phyloP scores from a whole-genome alignment of 2,797 vertebrate species.

The Pseudochirops corinnae region DNA sequence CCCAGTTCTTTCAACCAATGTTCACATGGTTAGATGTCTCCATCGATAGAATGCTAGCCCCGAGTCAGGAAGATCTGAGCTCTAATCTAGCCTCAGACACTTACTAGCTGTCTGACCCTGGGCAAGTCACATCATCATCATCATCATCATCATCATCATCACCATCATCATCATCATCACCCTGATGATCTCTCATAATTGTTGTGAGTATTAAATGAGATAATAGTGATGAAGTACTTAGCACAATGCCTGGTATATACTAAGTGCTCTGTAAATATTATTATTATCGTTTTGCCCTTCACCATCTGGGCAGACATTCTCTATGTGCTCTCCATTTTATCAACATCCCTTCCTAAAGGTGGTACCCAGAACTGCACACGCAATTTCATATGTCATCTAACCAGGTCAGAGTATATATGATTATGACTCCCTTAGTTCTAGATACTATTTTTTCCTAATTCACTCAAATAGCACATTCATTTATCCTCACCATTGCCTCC shows the following conservation, averaged over 20 bases:
- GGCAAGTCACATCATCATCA: background rate
- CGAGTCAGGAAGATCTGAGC: background rate
- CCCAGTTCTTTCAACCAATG: background rate
- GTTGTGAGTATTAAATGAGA: background rate
- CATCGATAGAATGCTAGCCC: background rate
- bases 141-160: too few relatives aligned
- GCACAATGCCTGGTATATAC: background rate
- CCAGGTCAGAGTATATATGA: background rate
- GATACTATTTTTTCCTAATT: background rate
- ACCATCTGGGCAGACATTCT: background rate
- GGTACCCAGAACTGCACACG: background rate
- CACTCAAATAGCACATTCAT: background rate
- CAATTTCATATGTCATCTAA: background rate
- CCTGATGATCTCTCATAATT: background rate
- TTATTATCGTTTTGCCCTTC: background rate
- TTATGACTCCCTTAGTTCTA: background rate
- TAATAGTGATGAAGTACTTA: background rate
- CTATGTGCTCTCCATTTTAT: background rate
- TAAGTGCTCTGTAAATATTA: background rate
- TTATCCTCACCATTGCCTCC: too few relatives aligned
- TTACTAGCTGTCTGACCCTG: too few relatives aligned
- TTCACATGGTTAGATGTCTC: background rate
- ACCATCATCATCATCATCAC: too few relatives aligned
- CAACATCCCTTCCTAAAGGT: background rate
- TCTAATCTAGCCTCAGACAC: background rate